Evolutionary conservation across 2,797 vertebrate genomes (phyloP).

Genomic region (Denticeps clupeoides): DNA sequence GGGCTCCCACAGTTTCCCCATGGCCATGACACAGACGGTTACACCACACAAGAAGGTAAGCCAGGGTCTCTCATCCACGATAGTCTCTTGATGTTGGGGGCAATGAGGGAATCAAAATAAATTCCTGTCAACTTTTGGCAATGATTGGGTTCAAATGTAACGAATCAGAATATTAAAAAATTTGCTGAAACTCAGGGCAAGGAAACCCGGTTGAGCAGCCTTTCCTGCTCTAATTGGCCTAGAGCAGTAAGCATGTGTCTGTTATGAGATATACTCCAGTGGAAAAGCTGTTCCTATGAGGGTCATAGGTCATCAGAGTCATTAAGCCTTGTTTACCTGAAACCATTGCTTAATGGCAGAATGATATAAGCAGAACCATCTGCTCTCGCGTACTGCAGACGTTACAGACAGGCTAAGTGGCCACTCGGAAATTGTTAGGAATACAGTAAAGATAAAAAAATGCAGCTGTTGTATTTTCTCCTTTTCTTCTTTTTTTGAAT

Average conservation of each 20-base stretch:
- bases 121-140: neutral
- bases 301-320: neutral
- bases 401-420: neutral
- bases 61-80: no score
- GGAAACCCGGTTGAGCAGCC: no score
- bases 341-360: neutral
- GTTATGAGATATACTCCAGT: no score
- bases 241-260: no score
- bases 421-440: neutral
- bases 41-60: slow-evolving; percentile 79
- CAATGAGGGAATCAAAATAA: no score
- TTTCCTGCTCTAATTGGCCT: no score
- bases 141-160: no score
- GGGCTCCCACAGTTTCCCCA: slow-evolving; percentile 73
- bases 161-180: no score
- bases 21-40: slow-evolving; percentile 71
- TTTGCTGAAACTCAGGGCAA: no score
- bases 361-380: neutral
- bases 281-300: no score
- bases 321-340: neutral
- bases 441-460: neutral
- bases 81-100: no score
- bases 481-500: no score
- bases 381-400: neutral
- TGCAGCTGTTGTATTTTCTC: neutral